Base-by-base conservation (phyloP, 2,797 vertebrate species). In the Pseudopleuronectes americanus region DNA sequence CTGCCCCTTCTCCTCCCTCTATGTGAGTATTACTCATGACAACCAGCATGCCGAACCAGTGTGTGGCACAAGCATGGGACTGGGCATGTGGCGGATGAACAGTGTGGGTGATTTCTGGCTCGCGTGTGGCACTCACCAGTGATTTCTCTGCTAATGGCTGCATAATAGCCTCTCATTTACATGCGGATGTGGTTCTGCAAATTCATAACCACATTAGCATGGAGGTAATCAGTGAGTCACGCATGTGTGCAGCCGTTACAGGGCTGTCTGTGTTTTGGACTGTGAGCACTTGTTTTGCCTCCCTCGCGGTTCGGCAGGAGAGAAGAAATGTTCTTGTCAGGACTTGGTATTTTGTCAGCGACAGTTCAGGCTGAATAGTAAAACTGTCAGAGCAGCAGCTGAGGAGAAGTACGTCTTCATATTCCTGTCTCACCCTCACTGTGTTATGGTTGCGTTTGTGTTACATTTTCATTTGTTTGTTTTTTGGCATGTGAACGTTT, bases 1-100 rank as follows among this genome's bases (percentile, higher is more conserved):
- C 83, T 89, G 71, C 85, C 81, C 84, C 82, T 70, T 62, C 57
- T 86, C 65, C 64, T 88, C 75, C 80, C 71, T 83, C 74, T 83
- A 83, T 92, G 92, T 93, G 92, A 93, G 92, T 93, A 93, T 93
- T 76, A 83, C 57, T 84, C 76, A 79, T 85, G 76, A 72, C 82
- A 58, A 68, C 57, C 81, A 76, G 89, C 87, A 90, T 92, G 91
- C 74, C 33, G 69, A 76, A 79, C 57, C 64, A 2, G 59, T 80
- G 71, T 90, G 79, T 87, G 77, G 84, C 77, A 83, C 74, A 76
- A 79, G 88, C 86, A 86, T 90, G 87, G 54, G 22, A 19, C 61
- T 57, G 65, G 62, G 84, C 85, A 82, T 89, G 89, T 74, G 71
- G 63, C 70, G 60, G 74, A 61, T 89, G 84, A 78, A 69, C 64